These are phyloP conservation scores for Ganaspis sp. DNA, from an alignment of 1,140 invertebrate genomes.

Conservation along the genomic window DNA sequence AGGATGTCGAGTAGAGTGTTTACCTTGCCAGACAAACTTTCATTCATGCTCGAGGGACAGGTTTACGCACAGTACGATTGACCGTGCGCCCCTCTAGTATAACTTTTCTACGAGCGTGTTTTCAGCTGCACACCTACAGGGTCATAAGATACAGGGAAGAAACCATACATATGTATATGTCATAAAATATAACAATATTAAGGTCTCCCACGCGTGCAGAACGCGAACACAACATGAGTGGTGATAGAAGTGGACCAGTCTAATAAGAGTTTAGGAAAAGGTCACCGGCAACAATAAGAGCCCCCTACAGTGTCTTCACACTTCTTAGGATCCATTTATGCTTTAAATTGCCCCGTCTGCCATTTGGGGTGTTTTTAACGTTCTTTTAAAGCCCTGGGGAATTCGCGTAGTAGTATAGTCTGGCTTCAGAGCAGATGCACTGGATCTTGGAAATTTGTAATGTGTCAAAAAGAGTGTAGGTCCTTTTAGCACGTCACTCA, in stretches of 20 bases:
- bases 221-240: slow-evolving; percentile 2
- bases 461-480: neutral
- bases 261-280: slow-evolving; percentile 1
- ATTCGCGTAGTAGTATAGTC: neutral
- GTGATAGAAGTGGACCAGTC: slow-evolving; percentile 1
- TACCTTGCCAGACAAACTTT: slow-evolving; percentile 13
- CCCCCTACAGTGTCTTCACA: neutral
- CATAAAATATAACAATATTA: neutral
- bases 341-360: neutral
- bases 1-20: neutral
- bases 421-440: neutral
- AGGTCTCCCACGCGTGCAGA: neutral
- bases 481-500: slow-evolving; percentile 1
- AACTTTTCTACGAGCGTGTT: slow-evolving; percentile 12
- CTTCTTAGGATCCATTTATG: neutral
- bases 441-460: neutral
- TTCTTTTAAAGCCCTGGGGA: neutral
- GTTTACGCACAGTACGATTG: slow-evolving; percentile 17
- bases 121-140: slow-evolving; percentile 20
- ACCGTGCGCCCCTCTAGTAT: slow-evolving; percentile 3
- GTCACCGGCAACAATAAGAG: neutral
- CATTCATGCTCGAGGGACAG: slow-evolving; percentile 27
- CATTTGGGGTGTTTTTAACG: neutral
- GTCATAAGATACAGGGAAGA: neutral
- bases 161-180: neutral